phyloP scores from a whole-genome alignment of 2,797 vertebrate species.

The Cetoscarus ocellatus region DNA sequence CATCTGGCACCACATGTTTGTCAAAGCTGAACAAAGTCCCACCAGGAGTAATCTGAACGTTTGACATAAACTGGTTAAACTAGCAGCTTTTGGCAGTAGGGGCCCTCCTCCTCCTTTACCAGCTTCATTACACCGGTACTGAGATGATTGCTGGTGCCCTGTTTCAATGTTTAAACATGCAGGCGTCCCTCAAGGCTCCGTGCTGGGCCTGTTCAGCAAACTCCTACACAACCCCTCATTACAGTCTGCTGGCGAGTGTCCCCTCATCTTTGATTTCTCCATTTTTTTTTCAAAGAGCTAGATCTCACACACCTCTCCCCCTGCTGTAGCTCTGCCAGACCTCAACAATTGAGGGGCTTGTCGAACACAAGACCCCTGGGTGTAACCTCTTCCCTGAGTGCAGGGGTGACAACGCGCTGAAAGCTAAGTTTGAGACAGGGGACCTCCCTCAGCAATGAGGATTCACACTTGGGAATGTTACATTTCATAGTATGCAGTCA shows the following conservation, averaged over 20 bases:
- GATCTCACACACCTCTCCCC: slow-evolving; percentile 43
- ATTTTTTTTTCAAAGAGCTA: slow-evolving; percentile 58
- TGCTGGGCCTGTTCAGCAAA: slow-evolving; percentile 61
- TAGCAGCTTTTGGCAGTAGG: slow-evolving; percentile 53
- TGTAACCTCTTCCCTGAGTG: slow-evolving; percentile 45
- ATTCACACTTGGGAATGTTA: slow-evolving; percentile 49
- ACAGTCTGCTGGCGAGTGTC: slow-evolving; percentile 53
- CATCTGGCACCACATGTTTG: slow-evolving; percentile 41
- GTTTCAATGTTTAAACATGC: slow-evolving; percentile 80
- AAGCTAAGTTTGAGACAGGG: slow-evolving; percentile 66
- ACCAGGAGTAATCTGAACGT: slow-evolving; percentile 41
- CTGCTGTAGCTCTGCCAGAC: slow-evolving; percentile 49
- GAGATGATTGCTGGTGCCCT: slow-evolving; percentile 65
- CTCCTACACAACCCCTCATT: slow-evolving; percentile 72
- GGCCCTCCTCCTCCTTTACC: slow-evolving; percentile 49
- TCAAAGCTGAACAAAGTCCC: slow-evolving; percentile 52
- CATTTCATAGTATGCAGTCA: slow-evolving; percentile 65
- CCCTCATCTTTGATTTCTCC: slow-evolving; percentile 47
- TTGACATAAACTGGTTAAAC: slow-evolving; percentile 56
- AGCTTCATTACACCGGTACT: slow-evolving; percentile 73
- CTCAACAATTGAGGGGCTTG: slow-evolving; percentile 68
- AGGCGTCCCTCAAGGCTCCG: slow-evolving; percentile 59
- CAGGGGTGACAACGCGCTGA: slow-evolving; percentile 61
- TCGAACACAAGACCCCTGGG: slow-evolving; percentile 79
- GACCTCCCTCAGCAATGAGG: slow-evolving; percentile 64